These are phyloP conservation scores for Pristionchus maxplancki DNA, from an alignment of 2,888 invertebrate species.

Conservation along the genomic window DNA sequence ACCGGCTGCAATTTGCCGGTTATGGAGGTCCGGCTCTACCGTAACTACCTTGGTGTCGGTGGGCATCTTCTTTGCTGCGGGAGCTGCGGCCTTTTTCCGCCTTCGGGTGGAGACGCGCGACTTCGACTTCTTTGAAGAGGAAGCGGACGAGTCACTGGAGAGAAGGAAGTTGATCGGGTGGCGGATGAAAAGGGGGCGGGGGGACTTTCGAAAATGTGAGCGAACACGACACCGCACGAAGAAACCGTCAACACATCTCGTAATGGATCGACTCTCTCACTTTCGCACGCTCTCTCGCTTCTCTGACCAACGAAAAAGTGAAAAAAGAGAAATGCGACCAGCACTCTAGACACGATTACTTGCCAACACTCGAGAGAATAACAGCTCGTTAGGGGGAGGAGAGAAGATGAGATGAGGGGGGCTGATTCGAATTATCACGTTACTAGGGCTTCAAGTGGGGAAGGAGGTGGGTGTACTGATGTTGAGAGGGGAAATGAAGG, in stretches of 20 bases:
- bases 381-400: background rate
- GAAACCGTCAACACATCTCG: conserved; percentile 82
- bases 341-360: background rate
- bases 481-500: background rate
- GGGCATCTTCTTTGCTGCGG: background rate
- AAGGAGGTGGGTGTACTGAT: background rate
- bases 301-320: too few relatives aligned
- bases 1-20: conserved; percentile 30
- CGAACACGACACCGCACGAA: conserved; percentile 90
- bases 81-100: background rate
- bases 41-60: conserved; percentile 45
- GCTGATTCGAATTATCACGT: conserved; percentile 87
- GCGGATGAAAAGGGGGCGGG: conserved; percentile 40
- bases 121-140: conserved; percentile 26
- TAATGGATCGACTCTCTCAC: too few relatives aligned
- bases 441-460: background rate
- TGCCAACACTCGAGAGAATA: background rate
- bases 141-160: conserved; percentile 8
- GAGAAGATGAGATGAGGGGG: conserved; percentile 90
- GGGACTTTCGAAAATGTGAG: background rate
- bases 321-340: background rate
- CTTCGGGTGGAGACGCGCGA: background rate
- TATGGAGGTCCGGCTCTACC: background rate
- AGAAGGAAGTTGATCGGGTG: background rate
- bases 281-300: too few relatives aligned